These are phyloP conservation scores for Hoplostethus atlanticus DNA, from an alignment of 2,797 vertebrate species.

Conservation along the genomic window DNA sequence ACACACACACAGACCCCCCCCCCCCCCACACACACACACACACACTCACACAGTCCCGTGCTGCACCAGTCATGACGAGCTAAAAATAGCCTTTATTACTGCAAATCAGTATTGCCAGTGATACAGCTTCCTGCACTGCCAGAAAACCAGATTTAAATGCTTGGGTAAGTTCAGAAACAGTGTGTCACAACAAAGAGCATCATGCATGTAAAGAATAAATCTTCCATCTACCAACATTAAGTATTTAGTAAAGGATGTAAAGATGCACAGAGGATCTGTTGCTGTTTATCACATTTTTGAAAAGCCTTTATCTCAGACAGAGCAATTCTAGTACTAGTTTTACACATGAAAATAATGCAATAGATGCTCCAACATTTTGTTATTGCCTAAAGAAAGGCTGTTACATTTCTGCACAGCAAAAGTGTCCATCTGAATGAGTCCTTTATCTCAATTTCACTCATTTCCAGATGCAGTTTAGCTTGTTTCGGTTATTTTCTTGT, in stretches of 20 bases:
- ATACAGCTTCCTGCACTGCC: slow-evolving; percentile 60
- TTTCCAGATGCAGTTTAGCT: too few species aligned
- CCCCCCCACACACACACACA: slow-evolving; percentile 7
- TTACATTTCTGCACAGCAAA: too few species aligned
- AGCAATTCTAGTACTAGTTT: too few species aligned
- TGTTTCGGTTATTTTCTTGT: too few species aligned
- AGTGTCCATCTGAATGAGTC: too few species aligned
- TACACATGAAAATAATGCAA: too few species aligned
- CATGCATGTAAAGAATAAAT: not conserved
- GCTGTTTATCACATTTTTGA: too few species aligned
- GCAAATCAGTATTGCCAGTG: slow-evolving; percentile 70
- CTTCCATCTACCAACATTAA: not conserved
- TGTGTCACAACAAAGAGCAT: slow-evolving; percentile 23
- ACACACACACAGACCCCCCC: slow-evolving; percentile 15
- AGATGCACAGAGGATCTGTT: not conserved
- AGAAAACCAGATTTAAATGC: slow-evolving; percentile 50
- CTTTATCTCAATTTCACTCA: too few species aligned
- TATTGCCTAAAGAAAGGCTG: too few species aligned
- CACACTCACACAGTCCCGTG: slow-evolving; percentile 11
- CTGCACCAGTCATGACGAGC: slow-evolving; percentile 56
- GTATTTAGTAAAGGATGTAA: not conserved
- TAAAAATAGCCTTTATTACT: slow-evolving; percentile 81
- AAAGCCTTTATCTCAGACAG: too few species aligned
- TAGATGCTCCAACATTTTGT: too few species aligned
- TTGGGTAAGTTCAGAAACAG: slow-evolving; percentile 31